These are phyloP conservation scores for Alentia gelatinosa DNA, from an alignment of 2,888 invertebrate species.

Conservation along the genomic window DNA sequence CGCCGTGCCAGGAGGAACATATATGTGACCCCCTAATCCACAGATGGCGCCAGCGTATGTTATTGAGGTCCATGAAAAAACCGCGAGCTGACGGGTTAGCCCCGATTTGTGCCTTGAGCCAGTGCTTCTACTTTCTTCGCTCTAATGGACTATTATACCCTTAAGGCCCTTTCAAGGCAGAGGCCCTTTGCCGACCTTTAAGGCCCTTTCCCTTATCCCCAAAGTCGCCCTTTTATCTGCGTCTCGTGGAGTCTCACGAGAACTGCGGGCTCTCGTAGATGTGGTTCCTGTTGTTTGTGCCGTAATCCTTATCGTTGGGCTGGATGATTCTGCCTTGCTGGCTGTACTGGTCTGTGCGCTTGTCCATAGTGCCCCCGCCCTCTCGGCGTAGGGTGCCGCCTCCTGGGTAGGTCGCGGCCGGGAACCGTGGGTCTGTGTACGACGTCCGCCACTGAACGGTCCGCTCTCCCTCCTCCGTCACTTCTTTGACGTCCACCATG, in stretches of 20 bases:
- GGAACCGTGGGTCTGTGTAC: conserved; percentile 28
- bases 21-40: too few relatives aligned
- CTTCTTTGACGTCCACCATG: conserved; percentile 15
- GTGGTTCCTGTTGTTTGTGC: conserved; percentile 45
- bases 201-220: background rate
- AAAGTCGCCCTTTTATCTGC: background rate
- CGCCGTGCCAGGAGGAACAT: background rate
- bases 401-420: background rate
- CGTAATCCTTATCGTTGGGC: conserved; percentile 31
- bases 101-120: background rate
- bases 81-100: background rate
- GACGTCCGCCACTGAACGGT: conserved; percentile 31
- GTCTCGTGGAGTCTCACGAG: conserved; percentile 50
- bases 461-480: conserved; percentile 13
- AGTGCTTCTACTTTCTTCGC: background rate
- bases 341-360: background rate
- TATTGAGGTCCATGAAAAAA: background rate
- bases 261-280: conserved; percentile 56
- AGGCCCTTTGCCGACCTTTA: background rate
- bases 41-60: background rate
- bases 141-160: background rate
- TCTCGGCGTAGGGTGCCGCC: conserved; percentile 20
- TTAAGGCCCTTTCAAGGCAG: too few relatives aligned
- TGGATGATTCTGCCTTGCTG: conserved; percentile 14
- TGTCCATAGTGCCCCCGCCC: conserved; percentile 25